Conservation (phyloP, 2,113 vertebrate genomes). For the Dasyprocta punctata region DNA sequence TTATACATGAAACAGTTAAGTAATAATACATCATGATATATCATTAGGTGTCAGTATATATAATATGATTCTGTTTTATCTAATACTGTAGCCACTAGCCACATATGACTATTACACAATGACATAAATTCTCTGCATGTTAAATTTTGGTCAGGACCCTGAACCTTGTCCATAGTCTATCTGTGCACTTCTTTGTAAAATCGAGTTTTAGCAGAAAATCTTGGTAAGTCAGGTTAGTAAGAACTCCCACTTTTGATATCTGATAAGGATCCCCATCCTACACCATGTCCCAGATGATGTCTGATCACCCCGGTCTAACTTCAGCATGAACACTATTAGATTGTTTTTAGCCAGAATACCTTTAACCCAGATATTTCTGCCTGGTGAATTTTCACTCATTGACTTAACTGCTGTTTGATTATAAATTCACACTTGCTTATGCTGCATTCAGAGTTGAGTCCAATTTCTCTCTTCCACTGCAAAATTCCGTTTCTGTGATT, state of each 20-base stretch:
- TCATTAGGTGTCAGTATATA: background rate
- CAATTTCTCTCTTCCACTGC: background rate
- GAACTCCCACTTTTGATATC: background rate
- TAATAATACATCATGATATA: background rate
- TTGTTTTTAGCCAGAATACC: background rate
- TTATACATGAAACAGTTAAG: constrained; percentile 11
- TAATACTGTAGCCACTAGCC: background rate
- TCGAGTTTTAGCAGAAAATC: background rate
- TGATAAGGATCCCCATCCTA: background rate
- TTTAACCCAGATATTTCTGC: background rate
- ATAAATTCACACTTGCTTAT: background rate
- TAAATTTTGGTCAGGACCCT: background rate
- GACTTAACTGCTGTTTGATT: background rate
- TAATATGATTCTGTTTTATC: background rate
- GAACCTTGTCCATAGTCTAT: background rate
- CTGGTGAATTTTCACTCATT: background rate
- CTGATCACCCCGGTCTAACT: background rate
- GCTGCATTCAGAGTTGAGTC: background rate
- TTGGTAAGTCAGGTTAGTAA: background rate
- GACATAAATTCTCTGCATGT: background rate
- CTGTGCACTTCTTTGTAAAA: background rate
- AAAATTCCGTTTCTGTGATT: background rate
- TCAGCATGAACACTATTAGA: background rate
- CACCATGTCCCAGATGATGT: background rate
- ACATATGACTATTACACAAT: background rate